Percentiles rank a stretch among this genome's conserved stretches.
Evolutionary conservation across 2,113 vertebrate species (phyloP).

Genomic region (Hyperopisus bebe): DNA sequence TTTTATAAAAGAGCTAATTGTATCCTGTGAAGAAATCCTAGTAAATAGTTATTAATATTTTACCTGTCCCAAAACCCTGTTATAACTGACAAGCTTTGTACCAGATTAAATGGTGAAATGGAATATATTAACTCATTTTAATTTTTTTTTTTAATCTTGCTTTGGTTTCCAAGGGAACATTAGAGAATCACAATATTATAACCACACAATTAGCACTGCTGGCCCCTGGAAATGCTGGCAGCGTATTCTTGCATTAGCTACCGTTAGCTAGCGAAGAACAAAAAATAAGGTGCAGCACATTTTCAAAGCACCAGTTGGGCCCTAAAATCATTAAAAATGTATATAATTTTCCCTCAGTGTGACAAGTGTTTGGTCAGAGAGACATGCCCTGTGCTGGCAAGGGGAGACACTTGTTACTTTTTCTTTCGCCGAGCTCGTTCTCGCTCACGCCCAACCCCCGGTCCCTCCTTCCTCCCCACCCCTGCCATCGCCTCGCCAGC

Average conservation of each 20-base stretch:
- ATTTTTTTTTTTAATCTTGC: slow-evolving; percentile 52
- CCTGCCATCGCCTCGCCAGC: slow-evolving; percentile 72
- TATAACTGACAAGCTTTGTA: slow-evolving; percentile 79
- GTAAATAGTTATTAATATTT: slow-evolving; percentile 83
- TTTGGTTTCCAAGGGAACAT: slow-evolving; percentile 90
- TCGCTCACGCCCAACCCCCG: slow-evolving; percentile 6
- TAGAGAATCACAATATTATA: slow-evolving; percentile 84
- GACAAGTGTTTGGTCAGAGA: slow-evolving; percentile 85
- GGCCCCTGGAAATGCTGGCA: slow-evolving; percentile 82
- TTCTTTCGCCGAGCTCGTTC: slow-evolving; percentile 55
- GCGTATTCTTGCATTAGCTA: slow-evolving; percentile 84
- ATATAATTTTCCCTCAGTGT: slow-evolving; percentile 84
- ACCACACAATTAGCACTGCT: slow-evolving; percentile 81
- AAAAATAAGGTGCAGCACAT: slow-evolving; percentile 90
- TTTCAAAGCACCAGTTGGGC: slow-evolving; percentile 89
- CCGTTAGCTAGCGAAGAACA: slow-evolving; percentile 88
- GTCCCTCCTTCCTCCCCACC: slow-evolving; percentile 56
- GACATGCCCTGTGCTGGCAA: slow-evolving; percentile 71
- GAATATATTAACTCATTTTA: slow-evolving; percentile 42
- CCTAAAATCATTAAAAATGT: slow-evolving; percentile 96
- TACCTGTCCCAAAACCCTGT: slow-evolving; percentile 77
- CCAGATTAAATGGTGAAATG: slow-evolving; percentile 51
- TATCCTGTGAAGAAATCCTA: slow-evolving; percentile 75
- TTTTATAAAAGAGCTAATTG: slow-evolving; percentile 69
- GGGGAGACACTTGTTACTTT: slow-evolving; percentile 62